A percentile compares a stretch with the other conserved stretches of the same genome.
Conservation (phyloP, 2,797 vertebrate genomes). For the Cyclura pinguis region DNA sequence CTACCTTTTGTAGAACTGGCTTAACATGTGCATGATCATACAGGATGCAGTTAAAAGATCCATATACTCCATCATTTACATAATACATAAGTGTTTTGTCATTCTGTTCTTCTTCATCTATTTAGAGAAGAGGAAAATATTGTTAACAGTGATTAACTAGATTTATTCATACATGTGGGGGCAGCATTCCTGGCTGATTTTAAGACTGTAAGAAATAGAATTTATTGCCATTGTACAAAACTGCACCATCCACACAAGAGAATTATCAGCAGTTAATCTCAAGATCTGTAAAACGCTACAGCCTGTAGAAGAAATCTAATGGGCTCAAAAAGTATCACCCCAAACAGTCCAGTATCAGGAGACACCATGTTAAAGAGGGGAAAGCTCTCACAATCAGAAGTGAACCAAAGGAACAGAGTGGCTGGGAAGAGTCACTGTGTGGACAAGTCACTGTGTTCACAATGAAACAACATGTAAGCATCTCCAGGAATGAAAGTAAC, state of each 20-base stretch:
- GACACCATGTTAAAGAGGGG: too few species aligned
- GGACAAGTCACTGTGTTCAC: not conserved
- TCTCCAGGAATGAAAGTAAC: not conserved
- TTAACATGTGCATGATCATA: conserved; percentile 94
- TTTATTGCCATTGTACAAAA: too few species aligned
- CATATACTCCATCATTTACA: conserved; percentile 96
- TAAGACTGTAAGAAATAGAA: too few species aligned
- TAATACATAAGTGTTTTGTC: conserved; percentile 97
- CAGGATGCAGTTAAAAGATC: conserved; percentile 96
- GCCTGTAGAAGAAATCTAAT: not conserved
- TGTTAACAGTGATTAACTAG: not conserved
- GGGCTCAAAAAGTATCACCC: not conserved
- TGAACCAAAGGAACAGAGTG: not conserved
- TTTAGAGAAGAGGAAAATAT: conserved; percentile 28
- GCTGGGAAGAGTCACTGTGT: not conserved
- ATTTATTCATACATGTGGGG: not conserved
- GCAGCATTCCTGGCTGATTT: conserved; percentile 6
- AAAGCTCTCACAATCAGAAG: too few species aligned
- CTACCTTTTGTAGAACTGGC: conserved; percentile 91
- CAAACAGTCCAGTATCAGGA: not conserved
- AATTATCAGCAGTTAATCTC: not conserved
- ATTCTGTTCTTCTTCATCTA: conserved; percentile 89
- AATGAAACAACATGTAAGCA: not conserved
- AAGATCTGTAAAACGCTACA: not conserved
- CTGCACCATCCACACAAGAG: too few species aligned